Evolutionary conservation across 2,888 invertebrate species (phyloP).

Genomic region (Notodonta ziczac): DNA sequence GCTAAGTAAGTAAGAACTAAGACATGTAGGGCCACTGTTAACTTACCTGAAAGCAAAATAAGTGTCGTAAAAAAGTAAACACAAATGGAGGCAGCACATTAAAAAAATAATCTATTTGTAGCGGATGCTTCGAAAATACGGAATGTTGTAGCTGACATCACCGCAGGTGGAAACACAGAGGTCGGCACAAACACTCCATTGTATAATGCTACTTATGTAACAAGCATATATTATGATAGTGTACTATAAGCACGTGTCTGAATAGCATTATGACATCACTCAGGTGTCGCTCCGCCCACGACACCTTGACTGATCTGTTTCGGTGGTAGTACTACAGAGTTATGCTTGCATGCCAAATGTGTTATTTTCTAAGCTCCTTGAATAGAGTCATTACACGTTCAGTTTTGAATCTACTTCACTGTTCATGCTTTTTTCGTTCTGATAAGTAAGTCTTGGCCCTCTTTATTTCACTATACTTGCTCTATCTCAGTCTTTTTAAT

Average conservation of each 20-base stretch:
- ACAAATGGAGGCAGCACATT: neutral
- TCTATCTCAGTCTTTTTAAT: too few relatives aligned
- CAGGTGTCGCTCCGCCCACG: constrained; percentile 11
- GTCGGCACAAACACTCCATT: constrained; percentile 16
- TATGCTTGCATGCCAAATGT: neutral
- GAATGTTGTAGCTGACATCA: constrained; percentile 12
- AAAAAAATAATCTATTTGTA: constrained; percentile 3
- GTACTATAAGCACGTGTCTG: constrained; percentile 16
- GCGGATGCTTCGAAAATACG: constrained; percentile 6
- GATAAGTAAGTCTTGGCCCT: too few relatives aligned
- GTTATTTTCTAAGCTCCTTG: neutral
- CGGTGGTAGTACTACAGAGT: constrained; percentile 5
- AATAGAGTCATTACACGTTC: neutral
- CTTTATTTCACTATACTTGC: too few relatives aligned
- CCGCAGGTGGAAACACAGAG: constrained; percentile 9
- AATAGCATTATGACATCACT: constrained; percentile 20
- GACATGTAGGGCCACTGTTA: too few relatives aligned
- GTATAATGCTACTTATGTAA: constrained; percentile 15
- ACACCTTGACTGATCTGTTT: constrained; percentile 19
- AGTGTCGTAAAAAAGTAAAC: neutral
- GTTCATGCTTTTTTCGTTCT: too few relatives aligned
- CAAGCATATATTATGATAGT: constrained; percentile 10
- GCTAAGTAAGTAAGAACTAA: too few relatives aligned
- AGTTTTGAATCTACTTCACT: too few relatives aligned
- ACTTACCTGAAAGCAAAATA: too few relatives aligned